Evolutionary conservation across 1,140 invertebrate species (phyloP).

Genomic region (Drosophila mauritiana): DNA sequence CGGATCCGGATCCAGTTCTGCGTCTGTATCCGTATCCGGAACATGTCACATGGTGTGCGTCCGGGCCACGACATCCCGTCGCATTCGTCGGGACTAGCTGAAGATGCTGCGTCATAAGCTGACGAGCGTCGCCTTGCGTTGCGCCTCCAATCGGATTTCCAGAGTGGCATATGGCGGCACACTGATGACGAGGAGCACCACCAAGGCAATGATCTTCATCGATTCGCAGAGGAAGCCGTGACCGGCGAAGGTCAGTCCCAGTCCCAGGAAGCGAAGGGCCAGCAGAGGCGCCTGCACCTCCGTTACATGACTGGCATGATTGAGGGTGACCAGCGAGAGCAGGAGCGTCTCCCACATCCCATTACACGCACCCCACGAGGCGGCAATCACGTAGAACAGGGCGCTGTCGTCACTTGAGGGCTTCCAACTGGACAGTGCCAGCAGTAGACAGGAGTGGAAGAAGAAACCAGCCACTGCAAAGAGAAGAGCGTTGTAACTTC

Average conservation of each 20-base stretch:
- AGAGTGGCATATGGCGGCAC: conserved; percentile 84
- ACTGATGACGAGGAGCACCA: conserved; percentile 83
- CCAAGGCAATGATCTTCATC: conserved; percentile 80
- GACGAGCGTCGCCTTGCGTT: conserved; percentile 80
- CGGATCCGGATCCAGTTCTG: conserved; percentile 5
- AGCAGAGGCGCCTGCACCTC: conserved; percentile 74
- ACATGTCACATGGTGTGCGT: conserved; percentile 78
- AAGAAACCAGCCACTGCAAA: conserved; percentile 87
- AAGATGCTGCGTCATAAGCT: conserved; percentile 84
- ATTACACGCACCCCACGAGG: conserved; percentile 90
- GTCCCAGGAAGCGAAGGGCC: conserved; percentile 71
- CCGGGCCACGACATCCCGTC: conserved; percentile 67
- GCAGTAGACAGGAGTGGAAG: conserved; percentile 88
- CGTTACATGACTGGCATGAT: conserved; percentile 69
- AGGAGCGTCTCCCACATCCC: conserved; percentile 89
- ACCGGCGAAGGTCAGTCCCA: conserved; percentile 79
- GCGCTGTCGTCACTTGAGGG: conserved; percentile 89
- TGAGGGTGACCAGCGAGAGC: conserved; percentile 80
- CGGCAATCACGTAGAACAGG: conserved; percentile 89
- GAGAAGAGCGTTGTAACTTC: neutral
- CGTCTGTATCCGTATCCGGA: conserved; percentile 1
- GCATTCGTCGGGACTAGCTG: conserved; percentile 75
- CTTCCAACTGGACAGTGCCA: conserved; percentile 88
- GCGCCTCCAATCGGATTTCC: conserved; percentile 83
- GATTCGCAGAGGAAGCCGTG: conserved; percentile 83